phyloP scores from a whole-genome alignment of 2,888 invertebrate species.

The Nymphalis polychloros region DNA sequence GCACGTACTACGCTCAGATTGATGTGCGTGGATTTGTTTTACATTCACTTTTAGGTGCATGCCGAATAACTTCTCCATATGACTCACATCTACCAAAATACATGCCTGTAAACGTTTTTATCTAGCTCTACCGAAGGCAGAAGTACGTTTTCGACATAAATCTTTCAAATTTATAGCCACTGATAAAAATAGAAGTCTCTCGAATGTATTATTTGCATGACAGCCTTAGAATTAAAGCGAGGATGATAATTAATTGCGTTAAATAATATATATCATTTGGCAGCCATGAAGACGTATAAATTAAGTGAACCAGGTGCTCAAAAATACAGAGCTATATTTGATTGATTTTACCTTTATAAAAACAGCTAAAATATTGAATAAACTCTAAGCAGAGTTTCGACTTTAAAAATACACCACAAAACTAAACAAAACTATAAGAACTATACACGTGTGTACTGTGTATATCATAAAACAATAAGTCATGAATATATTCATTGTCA shows the following conservation, averaged over 20 bases:
- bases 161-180: conserved; percentile 25
- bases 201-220: conserved; percentile 44
- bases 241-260: conserved; percentile 28
- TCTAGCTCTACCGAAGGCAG: conserved; percentile 14
- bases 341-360: conserved; percentile 30
- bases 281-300: conserved; percentile 45
- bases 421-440: too few relatives aligned
- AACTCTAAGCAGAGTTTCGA: neutral
- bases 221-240: conserved; percentile 40
- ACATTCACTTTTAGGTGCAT: conserved; percentile 41
- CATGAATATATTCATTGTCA: too few relatives aligned
- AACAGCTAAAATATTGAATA: neutral
- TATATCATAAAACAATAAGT: too few relatives aligned
- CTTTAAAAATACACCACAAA: too few relatives aligned
- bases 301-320: conserved; percentile 54
- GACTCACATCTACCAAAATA: conserved; percentile 26
- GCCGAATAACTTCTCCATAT: conserved; percentile 26
- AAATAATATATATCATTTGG: conserved; percentile 34
- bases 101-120: conserved; percentile 12
- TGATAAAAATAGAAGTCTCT: conserved; percentile 41
- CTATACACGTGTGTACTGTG: too few relatives aligned
- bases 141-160: conserved; percentile 9
- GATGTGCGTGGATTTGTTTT: conserved; percentile 56
- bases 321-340: conserved; percentile 50
- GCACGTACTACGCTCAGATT: conserved; percentile 50